Conservation (phyloP, 2,113 vertebrate species). For the Sinocyclocheilus anophthalmus region DNA sequence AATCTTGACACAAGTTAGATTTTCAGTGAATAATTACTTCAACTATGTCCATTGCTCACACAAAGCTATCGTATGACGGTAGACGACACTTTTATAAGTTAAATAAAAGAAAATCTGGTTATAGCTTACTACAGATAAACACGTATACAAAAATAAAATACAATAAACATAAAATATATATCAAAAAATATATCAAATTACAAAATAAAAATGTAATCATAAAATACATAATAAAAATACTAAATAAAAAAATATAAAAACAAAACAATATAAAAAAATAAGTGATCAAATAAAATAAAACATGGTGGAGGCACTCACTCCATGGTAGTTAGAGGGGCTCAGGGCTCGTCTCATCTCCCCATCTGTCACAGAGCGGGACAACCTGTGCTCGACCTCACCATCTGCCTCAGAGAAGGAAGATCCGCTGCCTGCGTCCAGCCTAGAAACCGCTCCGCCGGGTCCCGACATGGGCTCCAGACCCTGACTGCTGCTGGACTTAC, state of each 20-base stretch:
- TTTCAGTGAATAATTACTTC: neutral
- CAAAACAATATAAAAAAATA: neutral
- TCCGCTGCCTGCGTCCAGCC: constrained; percentile 68
- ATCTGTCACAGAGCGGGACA: constrained; percentile 88
- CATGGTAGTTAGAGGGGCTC: constrained; percentile 80
- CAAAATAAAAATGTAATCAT: neutral
- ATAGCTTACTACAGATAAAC: too few species aligned
- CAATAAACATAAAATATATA: too few species aligned
- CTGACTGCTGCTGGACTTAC: constrained; percentile 43
- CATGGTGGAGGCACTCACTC: constrained; percentile 83
- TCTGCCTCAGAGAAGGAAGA: constrained; percentile 87
- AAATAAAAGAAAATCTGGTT: neutral
- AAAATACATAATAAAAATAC: neutral
- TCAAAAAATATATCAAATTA: too few species aligned
- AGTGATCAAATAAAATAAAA: neutral
- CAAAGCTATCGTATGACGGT: neutral
- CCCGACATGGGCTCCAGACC: constrained; percentile 70
- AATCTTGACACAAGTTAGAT: neutral
- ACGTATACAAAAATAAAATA: too few species aligned
- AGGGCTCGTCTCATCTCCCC: constrained; percentile 86
- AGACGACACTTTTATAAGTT: too few species aligned
- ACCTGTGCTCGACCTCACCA: constrained; percentile 81
- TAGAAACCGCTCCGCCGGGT: constrained; percentile 63
- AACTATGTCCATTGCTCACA: neutral
- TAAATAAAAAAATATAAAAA: too few species aligned